Evolutionary conservation across 2,797 vertebrate species (phyloP), one percentile per base, ranked within the genome.

Genomic region (Siniperca undulata): DNA sequence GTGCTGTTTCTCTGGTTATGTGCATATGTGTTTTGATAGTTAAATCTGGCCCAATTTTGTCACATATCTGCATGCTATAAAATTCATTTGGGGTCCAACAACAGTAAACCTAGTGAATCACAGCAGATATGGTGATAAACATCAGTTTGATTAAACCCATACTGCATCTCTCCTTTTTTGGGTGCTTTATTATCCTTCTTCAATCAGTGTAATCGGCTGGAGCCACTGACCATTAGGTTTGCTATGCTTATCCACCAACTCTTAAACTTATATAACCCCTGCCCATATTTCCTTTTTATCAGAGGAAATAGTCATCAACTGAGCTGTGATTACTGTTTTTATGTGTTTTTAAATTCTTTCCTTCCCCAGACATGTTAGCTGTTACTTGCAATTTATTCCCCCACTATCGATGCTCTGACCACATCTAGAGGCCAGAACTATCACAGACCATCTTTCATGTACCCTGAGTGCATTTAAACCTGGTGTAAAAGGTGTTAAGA

Each of bases 151-250:
- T 58, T 52, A 61, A 27, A 83, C 83, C 70, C 60, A 70, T 77
- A 60, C 48, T 80, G 58, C 46, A 50, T 66, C 46, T 27, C 48
- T 82, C 85, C 75, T 84, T 85, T 56, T 89, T 83, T 78, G 74
- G 84, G 20, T 68, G 27, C 74, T 83, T 88, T 55, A 67, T 81
- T 40, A 81, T 79, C 72, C 10, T 14, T 34, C 46, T 77, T 59
- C 46, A 64, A 75, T 80, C 71, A 60, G 13, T 14, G 34, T 55
- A 80, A 83, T 85, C 55, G 46, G 58, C 42, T 67, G 62, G 27
- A 84, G 62, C 69, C 68, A 61, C 36, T 71, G 74, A 77, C 71
- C 78, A 86, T 89, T 85, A 83, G 10, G 70, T 79, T 77, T 78
- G 81, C n/a, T 42, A 64, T 82, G 75, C 30, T 30, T 36, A 70